Percentiles rank a stretch among this genome's conserved stretches.
phyloP scores from a whole-genome alignment of 2,113 vertebrate genomes.

The Syngnathoides biaculeatus region DNA sequence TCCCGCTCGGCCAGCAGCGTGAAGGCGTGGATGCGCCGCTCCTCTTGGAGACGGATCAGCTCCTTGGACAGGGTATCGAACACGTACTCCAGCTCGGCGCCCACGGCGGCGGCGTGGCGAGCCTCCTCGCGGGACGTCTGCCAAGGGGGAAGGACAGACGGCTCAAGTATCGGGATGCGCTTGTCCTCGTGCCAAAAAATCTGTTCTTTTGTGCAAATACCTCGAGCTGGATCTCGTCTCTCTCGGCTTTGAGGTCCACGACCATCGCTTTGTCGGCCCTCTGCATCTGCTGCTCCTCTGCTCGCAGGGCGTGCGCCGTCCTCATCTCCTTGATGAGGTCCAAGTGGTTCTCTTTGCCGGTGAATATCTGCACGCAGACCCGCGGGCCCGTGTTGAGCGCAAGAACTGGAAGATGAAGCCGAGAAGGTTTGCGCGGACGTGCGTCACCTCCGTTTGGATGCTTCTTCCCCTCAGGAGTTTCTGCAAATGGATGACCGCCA shows the following conservation, averaged over 20 bases:
- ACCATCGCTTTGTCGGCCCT: conserved; percentile 70
- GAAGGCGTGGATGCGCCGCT: conserved; percentile 84
- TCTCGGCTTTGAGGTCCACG: conserved; percentile 72
- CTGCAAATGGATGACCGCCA: conserved; percentile 83
- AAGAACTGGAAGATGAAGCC: no score
- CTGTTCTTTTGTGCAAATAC: conserved; percentile 48
- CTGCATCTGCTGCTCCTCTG: conserved; percentile 74
- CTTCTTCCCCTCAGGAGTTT: conserved; percentile 85
- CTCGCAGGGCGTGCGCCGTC: conserved; percentile 77
- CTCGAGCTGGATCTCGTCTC: conserved; percentile 67
- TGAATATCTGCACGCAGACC: conserved; percentile 78
- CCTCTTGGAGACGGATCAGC: conserved; percentile 85
- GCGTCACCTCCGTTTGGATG: conserved; percentile 80
- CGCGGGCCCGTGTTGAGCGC: background rate
- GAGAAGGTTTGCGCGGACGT: background rate
- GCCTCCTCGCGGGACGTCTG: conserved; percentile 73
- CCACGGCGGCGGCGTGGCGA: conserved; percentile 69
- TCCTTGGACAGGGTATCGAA: conserved; percentile 90
- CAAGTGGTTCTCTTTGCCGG: conserved; percentile 78
- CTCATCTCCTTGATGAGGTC: conserved; percentile 86
- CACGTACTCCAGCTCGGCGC: conserved; percentile 72
- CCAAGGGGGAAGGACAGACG: background rate
- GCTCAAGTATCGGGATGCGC: background rate
- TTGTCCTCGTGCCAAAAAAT: no score
- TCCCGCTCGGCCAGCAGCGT: conserved; percentile 83